Base-by-base conservation (phyloP, 2,797 vertebrate species). In the Hoplostethus mediterraneus region DNA sequence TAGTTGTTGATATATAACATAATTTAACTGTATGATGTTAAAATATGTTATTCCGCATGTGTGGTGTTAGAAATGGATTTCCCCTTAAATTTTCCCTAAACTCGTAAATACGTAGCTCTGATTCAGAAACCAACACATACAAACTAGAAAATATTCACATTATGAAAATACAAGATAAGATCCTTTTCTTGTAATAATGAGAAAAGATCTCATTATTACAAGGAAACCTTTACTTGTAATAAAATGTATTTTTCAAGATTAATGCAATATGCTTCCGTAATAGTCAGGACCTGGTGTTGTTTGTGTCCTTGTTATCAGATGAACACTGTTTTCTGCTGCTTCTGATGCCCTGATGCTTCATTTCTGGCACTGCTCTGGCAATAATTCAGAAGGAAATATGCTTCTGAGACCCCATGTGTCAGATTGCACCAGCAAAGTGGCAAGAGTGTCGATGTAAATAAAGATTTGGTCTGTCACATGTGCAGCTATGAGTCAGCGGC, bases 371-470 rank as follows among this genome's bases (percentile, higher is more conserved):
- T 28, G 77, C 64, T 68, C 58, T 65, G 63, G 36, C 81, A 66
- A 74, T 85, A 77, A 72, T 58, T 71, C 51, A 47, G 52, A 67
- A 62, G 48, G 48, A 63, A 79, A 79, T 84, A 54, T 79, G 68
- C 75, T 25, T 49, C 51, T 77, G 72, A 54, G 71, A 68, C 62
- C 74, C 71, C 58, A 62, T 66, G 68, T 83, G 83, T 83, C 75
- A 76, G 45, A 72, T 79, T 71, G 68, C 70, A 80, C 40, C 36
- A 51, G 60, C 81, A 67, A 73, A 83, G 74, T 28, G 53, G 56
- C 86, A 67, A 53, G 67, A 61, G 62, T 82, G 79, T 81, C 73
- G 45, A 79, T 82, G 88, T 83, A 70, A 87, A 85, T 82, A 79
- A 82, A 84, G 66, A 78, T 68, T 49, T 58, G 45, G 67, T 49